phyloP scores from a whole-genome alignment of 2,113 vertebrate species.

The Felis chaus region DNA sequence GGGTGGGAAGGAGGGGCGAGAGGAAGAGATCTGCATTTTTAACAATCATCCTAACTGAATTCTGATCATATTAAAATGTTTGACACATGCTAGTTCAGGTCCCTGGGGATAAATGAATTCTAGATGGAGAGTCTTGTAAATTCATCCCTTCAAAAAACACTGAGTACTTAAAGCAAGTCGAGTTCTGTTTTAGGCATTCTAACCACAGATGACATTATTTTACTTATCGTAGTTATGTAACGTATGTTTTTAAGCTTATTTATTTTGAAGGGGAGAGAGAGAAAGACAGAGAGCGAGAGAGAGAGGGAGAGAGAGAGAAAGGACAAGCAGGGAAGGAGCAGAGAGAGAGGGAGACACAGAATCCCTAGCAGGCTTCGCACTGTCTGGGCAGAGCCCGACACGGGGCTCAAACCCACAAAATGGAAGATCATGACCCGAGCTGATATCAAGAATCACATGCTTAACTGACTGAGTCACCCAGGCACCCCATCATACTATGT shows the following conservation, averaged over 20 bases:
- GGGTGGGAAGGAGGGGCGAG: accelerated
- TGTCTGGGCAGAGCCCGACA: too few species aligned
- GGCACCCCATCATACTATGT: neutral
- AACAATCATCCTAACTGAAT: neutral
- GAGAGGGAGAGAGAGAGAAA: too few species aligned
- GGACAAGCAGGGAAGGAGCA: too few species aligned
- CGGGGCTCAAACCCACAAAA: too few species aligned
- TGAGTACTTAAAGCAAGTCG: neutral
- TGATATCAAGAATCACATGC: too few species aligned
- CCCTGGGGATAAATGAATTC: neutral
- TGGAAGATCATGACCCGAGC: too few species aligned
- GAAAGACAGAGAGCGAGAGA: too few species aligned
- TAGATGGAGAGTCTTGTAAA: neutral
- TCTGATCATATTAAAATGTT: neutral
- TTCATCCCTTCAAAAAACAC: neutral
- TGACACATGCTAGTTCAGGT: neutral
- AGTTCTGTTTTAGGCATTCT: neutral
- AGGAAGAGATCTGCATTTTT: neutral
- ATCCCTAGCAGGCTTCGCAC: too few species aligned
- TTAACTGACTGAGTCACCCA: too few species aligned
- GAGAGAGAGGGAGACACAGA: too few species aligned
- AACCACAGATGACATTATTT: neutral
- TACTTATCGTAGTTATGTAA: neutral
- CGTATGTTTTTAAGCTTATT: neutral
- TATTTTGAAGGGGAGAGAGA: too few species aligned